Conservation (phyloP, 2,888 invertebrate genomes). For the Xestobium rufovillosum region DNA sequence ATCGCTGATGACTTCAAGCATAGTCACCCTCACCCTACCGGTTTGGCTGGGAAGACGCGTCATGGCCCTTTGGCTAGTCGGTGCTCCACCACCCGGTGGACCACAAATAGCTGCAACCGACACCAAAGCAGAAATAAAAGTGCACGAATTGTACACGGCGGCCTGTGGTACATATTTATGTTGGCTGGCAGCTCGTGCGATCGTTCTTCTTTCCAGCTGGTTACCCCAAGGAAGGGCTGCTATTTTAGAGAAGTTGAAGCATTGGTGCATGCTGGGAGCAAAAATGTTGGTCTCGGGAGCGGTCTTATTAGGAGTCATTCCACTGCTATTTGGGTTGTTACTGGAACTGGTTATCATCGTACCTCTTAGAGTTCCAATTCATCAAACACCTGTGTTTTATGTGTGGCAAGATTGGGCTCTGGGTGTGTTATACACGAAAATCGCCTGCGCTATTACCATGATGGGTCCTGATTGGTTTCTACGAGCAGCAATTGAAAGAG, state of each 20-base stretch:
- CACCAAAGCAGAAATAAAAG: conserved; percentile 39
- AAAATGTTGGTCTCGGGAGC: conserved; percentile 71
- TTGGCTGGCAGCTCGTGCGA: conserved; percentile 82
- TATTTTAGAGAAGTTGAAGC: conserved; percentile 59
- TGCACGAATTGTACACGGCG: conserved; percentile 94
- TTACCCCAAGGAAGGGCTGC: conserved; percentile 81
- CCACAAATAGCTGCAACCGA: conserved; percentile 19
- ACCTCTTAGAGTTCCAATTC: conserved; percentile 84
- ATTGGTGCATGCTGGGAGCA: conserved; percentile 66
- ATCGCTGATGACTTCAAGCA: conserved; percentile 77
- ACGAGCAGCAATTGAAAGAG: conserved; percentile 83
- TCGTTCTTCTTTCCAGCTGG: conserved; percentile 77
- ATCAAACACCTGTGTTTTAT: conserved; percentile 83
- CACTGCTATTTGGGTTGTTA: conserved; percentile 83
- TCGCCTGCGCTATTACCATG: conserved; percentile 91
- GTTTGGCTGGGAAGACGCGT: conserved; percentile 84
- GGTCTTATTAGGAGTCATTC: conserved; percentile 82
- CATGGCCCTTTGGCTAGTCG: conserved; percentile 79
- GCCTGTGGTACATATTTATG: conserved; percentile 92
- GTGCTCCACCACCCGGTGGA: conserved; percentile 39
- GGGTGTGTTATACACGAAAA: conserved; percentile 95
- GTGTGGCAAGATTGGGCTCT: conserved; percentile 97
- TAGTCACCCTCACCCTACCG: conserved; percentile 80
- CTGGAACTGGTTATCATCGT: conserved; percentile 88
- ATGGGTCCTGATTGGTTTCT: conserved; percentile 98